Conservation (phyloP, 2,888 invertebrate species). For the Sesamia inferens region DNA sequence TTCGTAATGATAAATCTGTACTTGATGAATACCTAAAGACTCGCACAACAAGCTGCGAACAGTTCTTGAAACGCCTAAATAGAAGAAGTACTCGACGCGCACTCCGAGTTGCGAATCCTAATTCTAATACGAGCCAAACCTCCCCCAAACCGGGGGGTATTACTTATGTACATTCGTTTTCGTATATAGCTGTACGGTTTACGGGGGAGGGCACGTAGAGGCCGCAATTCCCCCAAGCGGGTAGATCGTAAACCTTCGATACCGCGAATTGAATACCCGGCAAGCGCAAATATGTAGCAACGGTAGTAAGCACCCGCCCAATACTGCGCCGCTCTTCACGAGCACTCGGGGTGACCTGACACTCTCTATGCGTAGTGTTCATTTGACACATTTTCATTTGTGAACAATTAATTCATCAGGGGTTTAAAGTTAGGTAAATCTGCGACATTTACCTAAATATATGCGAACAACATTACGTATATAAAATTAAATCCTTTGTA, state of each 20-base stretch:
- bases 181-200: conserved; percentile 74
- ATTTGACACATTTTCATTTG: conserved; percentile 5
- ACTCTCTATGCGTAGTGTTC: conserved; percentile 25
- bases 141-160: conserved; percentile 73
- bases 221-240: conserved; percentile 88
- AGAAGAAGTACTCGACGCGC: conserved; percentile 64
- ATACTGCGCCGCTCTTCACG: conserved; percentile 53
- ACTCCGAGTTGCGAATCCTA: conserved; percentile 84
- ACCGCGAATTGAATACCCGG: conserved; percentile 87
- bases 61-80: conserved; percentile 68
- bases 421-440: conserved; percentile 1
- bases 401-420: neutral
- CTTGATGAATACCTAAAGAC: conserved; percentile 4
- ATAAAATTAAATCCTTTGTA: conserved; percentile 3
- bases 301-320: conserved; percentile 73
- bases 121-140: conserved; percentile 82
- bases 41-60: conserved; percentile 10
- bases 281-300: conserved; percentile 82
- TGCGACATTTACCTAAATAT: neutral
- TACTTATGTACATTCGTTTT: conserved; percentile 83
- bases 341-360: conserved; percentile 50
- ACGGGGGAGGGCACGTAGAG: conserved; percentile 83
- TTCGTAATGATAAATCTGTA: neutral
- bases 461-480: conserved; percentile 27
- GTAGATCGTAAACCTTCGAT: conserved; percentile 88